Evolutionary conservation across 2,797 vertebrate species (phyloP).

Genomic region (Caiman crocodilus): DNA sequence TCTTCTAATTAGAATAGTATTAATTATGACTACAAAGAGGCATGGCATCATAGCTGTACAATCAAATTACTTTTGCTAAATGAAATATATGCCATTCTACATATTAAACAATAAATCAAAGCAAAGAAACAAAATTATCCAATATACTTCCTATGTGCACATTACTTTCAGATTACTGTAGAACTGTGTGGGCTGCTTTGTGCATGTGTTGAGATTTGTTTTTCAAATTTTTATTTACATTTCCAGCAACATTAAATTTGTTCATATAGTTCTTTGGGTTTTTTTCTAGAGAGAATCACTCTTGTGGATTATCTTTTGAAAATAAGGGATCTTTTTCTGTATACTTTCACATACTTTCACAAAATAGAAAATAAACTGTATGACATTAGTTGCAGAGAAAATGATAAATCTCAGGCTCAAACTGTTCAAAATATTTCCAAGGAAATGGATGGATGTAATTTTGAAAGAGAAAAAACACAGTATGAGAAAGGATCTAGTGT

Average conservation of each 20-base stretch:
- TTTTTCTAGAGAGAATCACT: constrained; percentile 63
- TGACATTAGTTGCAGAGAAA: constrained; percentile 32
- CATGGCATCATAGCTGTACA: neutral
- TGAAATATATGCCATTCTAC: neutral
- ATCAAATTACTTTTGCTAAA: neutral
- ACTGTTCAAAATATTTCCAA: constrained; percentile 32
- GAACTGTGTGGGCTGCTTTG: neutral
- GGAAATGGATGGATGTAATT: neutral
- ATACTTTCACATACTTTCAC: constrained; percentile 67
- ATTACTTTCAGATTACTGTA: neutral
- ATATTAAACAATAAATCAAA: neutral
- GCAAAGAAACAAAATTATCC: neutral
- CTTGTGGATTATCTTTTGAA: constrained; percentile 67
- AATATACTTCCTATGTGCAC: neutral
- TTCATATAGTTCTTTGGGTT: neutral
- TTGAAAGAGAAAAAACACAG: constrained; percentile 18
- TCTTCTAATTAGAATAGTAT: neutral
- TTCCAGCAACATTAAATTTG: constrained; percentile 6
- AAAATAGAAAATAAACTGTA: constrained; percentile 64
- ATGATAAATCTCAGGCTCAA: constrained; percentile 13
- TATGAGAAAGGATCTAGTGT: constrained; percentile 30
- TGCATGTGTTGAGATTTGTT: neutral
- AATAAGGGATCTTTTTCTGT: constrained; percentile 66
- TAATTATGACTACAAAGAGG: neutral
- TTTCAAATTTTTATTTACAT: constrained; percentile 28